Evolutionary conservation across 2,113 vertebrate species (phyloP), one percentile per base, ranked within the genome.

Genomic region (Hippoglossus stenolepis): DNA sequence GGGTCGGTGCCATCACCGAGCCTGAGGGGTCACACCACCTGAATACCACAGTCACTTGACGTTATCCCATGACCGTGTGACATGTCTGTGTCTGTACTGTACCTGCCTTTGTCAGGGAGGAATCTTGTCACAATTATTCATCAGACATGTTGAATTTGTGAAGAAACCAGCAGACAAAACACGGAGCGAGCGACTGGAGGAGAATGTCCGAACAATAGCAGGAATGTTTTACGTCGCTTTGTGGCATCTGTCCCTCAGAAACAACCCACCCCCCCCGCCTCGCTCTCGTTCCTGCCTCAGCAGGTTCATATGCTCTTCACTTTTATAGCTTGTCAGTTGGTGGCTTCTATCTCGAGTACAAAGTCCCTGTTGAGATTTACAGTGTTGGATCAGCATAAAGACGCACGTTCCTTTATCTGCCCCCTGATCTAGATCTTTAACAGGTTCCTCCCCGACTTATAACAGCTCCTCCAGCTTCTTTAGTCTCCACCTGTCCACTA

Each of bases 121-220:
- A 75, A 66, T 79, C 51, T 51, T 26, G 23, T 64, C 20, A 13
- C 43, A 80, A 63, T 77, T 47, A 31, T 21, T 54, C 65, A 80
- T 79, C 65, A 69, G 83, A 77, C 77, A 21, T 83, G 84, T 88
- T 85, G 88, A 83, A 91, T 89, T 87, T 91, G 80, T 66, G 43
- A 84, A 72, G 78, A 85, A 73, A 66, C 43, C 14, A 65, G 73
- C 49, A 88, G 85, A 85, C 75, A 57, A 80, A 80, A 78, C 75
- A 77, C 3, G 51, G 14, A 35, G 31, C 6, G 12, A 35, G 43
- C 31, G 26, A 15, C 2, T 53, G 69, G 40, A 76, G 24, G 7
- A 0, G n/a, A 53, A 2, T n/a, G 18, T 60, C 63, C 11, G 45
- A 35, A 81, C 85, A 82, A 79, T 56, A 66, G 73, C 1, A 53